Percentiles rank a stretch among this genome's conserved stretches.
Evolutionary conservation across 2,888 invertebrate genomes (phyloP).

Genomic region (Ptilodon capucinus): DNA sequence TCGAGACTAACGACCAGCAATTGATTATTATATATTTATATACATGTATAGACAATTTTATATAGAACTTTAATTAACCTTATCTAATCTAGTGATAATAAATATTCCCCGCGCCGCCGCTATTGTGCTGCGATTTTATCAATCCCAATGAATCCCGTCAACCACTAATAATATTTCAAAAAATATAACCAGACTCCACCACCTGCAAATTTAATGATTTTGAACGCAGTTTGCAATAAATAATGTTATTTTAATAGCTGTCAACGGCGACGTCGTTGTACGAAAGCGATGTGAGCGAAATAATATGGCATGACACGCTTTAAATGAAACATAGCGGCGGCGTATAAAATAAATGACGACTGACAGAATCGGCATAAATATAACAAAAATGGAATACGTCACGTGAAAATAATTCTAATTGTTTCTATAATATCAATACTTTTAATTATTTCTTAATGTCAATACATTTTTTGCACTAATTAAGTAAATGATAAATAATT

Average conservation of each 20-base stretch:
- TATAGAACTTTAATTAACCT: background rate
- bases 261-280: constrained; percentile 7
- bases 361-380: background rate
- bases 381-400: too few species aligned
- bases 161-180: background rate
- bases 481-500: too few species aligned
- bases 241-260: constrained; percentile 1
- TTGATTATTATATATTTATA: too few species aligned
- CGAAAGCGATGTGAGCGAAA: constrained; percentile 6
- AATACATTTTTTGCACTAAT: too few species aligned
- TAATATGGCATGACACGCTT: constrained; percentile 10
- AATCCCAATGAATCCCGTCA: background rate
- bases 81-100: background rate
- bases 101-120: background rate
- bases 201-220: background rate
- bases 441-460: too few species aligned
- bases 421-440: too few species aligned
- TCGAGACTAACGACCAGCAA: too few species aligned
- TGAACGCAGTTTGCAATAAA: background rate
- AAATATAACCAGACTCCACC: background rate
- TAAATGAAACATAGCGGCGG: constrained; percentile 10
- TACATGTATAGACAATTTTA: background rate
- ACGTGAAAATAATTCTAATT: too few species aligned
- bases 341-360: background rate
- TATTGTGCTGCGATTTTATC: background rate